phyloP scores from a whole-genome alignment of 2,888 invertebrate species.

The Conomelus anceps region DNA sequence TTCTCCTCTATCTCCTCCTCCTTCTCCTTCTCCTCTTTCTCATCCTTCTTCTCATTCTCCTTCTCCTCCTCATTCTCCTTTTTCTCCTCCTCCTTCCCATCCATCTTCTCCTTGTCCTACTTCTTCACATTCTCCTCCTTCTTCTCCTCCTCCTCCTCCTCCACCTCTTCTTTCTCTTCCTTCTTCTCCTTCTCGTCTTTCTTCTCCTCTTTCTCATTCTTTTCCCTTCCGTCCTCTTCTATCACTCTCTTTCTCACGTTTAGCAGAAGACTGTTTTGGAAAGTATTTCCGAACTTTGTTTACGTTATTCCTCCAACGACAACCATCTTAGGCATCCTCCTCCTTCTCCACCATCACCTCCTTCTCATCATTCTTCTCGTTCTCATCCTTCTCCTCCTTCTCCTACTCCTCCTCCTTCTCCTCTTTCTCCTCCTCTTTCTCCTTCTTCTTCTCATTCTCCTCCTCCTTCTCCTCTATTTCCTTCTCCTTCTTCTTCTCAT shows the following conservation, averaged over 20 bases:
- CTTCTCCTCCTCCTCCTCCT: slow-evolving; percentile 17
- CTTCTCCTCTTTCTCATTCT: slow-evolving; percentile 13
- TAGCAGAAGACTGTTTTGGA: too few relatives aligned
- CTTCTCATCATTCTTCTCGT: slow-evolving; percentile 31
- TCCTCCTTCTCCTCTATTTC: not conserved
- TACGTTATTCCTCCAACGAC: too few relatives aligned
- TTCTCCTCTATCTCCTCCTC: slow-evolving; percentile 30
- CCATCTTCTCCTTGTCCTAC: not conserved
- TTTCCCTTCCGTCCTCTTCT: not conserved
- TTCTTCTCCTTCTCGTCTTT: slow-evolving; percentile 16
- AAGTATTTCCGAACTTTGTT: too few relatives aligned
- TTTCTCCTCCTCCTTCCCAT: not conserved
- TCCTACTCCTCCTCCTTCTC: slow-evolving; percentile 20
- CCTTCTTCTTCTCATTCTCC: not conserved
- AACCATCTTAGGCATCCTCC: not conserved
- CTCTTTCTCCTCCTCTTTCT: not conserved
- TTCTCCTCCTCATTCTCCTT: not conserved
- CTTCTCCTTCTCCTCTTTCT: slow-evolving; percentile 8
- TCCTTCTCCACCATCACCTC: too few relatives aligned
- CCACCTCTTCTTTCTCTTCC: not conserved
- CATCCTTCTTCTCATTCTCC: not conserved
- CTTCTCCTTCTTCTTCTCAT: not conserved
- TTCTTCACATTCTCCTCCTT: not conserved
- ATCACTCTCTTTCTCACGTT: not conserved
- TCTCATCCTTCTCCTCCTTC: slow-evolving; percentile 31